phyloP scores from a whole-genome alignment of 2,888 invertebrate species.

The Bugula neritina region DNA sequence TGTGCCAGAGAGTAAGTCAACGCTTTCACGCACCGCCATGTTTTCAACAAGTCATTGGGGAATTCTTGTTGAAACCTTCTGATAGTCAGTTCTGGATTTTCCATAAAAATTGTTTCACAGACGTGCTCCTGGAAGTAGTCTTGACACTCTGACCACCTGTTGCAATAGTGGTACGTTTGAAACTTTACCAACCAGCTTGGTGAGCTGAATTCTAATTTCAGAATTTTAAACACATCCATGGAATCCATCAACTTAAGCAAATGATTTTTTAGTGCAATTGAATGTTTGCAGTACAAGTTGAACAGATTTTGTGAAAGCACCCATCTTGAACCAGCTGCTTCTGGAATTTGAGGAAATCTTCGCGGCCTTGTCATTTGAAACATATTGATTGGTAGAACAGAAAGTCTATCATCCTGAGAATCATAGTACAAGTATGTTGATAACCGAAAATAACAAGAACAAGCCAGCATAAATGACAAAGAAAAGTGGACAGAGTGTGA shows the following conservation, averaged over 20 bases:
- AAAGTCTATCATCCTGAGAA: not conserved
- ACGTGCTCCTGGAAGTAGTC: not conserved
- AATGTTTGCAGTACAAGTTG: not conserved
- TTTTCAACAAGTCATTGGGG: not conserved
- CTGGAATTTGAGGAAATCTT: not conserved
- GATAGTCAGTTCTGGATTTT: not conserved
- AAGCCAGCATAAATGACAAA: not conserved
- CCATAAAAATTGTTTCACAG: not conserved
- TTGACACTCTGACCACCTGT: not conserved
- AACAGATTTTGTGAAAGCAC: not conserved
- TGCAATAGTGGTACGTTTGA: not conserved
- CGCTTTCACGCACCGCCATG: not conserved
- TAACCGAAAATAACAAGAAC: conserved; percentile 1
- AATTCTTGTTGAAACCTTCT: not conserved
- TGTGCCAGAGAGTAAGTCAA: not conserved
- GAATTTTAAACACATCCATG: not conserved
- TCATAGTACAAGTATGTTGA: not conserved
- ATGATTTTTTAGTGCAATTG: not conserved
- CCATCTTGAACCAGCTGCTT: not conserved
- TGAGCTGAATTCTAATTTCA: not conserved
- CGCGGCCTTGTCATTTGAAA: not conserved
- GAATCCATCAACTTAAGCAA: not conserved
- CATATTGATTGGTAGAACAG: not conserved
- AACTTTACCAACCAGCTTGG: not conserved
- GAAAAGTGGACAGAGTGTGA: not conserved